Conservation (phyloP, 2,113 vertebrate species). For the Saguinus imperator region DNA sequence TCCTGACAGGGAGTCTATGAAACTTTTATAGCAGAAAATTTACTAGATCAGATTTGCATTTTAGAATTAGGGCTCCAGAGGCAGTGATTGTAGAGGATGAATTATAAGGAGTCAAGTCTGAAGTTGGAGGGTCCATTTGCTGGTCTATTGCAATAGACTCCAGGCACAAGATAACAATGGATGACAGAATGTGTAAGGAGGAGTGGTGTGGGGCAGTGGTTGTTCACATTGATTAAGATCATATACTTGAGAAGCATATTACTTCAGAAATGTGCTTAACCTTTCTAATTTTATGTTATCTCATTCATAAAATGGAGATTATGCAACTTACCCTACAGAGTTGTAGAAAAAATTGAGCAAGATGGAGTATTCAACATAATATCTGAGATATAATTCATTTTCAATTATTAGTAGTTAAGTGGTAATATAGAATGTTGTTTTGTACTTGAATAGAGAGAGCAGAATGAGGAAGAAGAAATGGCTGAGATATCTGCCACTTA, state of each 20-base stretch:
- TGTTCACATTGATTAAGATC: not conserved
- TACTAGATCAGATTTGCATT: not conserved
- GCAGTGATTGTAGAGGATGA: not conserved
- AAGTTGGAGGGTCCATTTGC: not conserved
- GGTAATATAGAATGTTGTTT: not conserved
- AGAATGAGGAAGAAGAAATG: not conserved
- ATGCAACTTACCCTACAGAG: not conserved
- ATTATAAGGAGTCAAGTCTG: not conserved
- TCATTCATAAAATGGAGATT: not conserved
- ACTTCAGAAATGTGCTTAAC: not conserved
- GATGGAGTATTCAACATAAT: not conserved
- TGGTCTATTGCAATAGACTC: not conserved
- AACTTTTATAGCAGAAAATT: not conserved
- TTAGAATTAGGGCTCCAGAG: not conserved
- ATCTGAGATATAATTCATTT: not conserved
- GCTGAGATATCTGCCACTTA: not conserved
- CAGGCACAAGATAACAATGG: not conserved
- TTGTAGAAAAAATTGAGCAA: not conserved
- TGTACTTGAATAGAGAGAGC: not conserved
- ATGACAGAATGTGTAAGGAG: not conserved
- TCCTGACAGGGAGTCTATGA: not conserved
- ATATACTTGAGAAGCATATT: not conserved
- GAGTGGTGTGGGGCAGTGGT: not conserved
- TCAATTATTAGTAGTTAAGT: not conserved
- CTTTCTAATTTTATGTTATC: not conserved